These are phyloP conservation scores for Cepaea nemoralis DNA, from an alignment of 1,140 invertebrate species.

Conservation along the genomic window DNA sequence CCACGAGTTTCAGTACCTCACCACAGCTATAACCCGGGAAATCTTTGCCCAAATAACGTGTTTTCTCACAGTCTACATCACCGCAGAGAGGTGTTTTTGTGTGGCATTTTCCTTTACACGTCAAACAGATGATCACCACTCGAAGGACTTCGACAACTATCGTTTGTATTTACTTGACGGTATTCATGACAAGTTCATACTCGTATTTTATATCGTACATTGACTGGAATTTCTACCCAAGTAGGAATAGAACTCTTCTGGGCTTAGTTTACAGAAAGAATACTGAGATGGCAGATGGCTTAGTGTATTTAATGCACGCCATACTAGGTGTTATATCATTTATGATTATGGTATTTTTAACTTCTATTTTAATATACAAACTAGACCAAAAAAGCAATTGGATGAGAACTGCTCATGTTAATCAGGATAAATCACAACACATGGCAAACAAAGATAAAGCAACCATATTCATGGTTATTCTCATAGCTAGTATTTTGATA, in stretches of 20 bases:
- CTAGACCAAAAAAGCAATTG: neutral
- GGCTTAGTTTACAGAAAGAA: neutral
- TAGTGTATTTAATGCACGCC: neutral
- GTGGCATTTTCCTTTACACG: neutral
- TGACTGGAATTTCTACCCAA: neutral
- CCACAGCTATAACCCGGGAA: neutral
- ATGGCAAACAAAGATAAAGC: neutral
- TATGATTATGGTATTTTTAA: neutral
- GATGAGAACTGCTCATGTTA: neutral
- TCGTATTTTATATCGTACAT: neutral
- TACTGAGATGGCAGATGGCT: neutral
- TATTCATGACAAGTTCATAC: neutral
- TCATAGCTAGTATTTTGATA: neutral
- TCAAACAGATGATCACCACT: neutral
- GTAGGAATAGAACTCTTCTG: neutral
- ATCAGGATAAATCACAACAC: too few species aligned
- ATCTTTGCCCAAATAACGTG: neutral
- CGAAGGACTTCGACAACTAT: neutral
- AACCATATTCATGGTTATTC: neutral
- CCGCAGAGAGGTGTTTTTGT: slow-evolving; percentile 13
- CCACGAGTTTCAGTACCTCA: neutral
- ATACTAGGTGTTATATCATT: neutral
- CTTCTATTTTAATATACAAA: neutral
- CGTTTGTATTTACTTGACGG: neutral
- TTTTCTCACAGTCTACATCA: slow-evolving; percentile 21